Base-by-base conservation (phyloP, 1,140 invertebrate genomes). In the Calycopis cecrops region DNA sequence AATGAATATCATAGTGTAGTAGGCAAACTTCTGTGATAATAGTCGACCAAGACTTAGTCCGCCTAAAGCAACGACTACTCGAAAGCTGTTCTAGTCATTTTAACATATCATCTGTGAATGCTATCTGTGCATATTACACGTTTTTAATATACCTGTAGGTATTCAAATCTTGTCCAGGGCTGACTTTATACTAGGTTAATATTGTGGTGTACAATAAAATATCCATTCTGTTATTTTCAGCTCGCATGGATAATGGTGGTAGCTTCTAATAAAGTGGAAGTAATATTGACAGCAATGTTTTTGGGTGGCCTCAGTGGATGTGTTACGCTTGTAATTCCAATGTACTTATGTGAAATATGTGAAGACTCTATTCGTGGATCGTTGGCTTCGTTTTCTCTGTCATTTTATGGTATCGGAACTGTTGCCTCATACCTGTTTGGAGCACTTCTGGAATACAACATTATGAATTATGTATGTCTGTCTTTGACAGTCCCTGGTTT, bases 371-470 rank as follows among this genome's bases (percentile, higher is more conserved):
- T 42, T 1, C 37, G 77, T 42, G 77, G 77, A 1, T 63, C 57
- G 1, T 60, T 79, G 71, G 70, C 73, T 10, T 56, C 72, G 9
- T 50, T 61, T 0, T 21, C 67, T 0, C 65, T 71, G 47, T 52
- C 68, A 1, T 74, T 73, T 56, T 67, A 63, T 38, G 65, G 63
- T 0, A 35, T 73, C 2, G 75, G 75, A 0, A 69, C 71, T 47
- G 48, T 77, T 6, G 7, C 73, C 0, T 75, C 74, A 0, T 75
- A 73, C 33, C 9, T 73, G 4, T 38, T 79, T 8, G 74, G 74
- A 7, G 73, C 71, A 0, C 58, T 38, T 4, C 42, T 74, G 55
- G 57, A 55, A 0, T 79, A 74, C 35, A 12, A 59, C 3, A 42
- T 35, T 0, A 66, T 74, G 66, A 60, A 67, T 11, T 76, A 76